Percentiles rank a stretch among this genome's conserved stretches.
These are phyloP conservation scores for Melanotaenia nigrans DNA, from an alignment of 2,797 vertebrate species.

Conservation along the genomic window DNA sequence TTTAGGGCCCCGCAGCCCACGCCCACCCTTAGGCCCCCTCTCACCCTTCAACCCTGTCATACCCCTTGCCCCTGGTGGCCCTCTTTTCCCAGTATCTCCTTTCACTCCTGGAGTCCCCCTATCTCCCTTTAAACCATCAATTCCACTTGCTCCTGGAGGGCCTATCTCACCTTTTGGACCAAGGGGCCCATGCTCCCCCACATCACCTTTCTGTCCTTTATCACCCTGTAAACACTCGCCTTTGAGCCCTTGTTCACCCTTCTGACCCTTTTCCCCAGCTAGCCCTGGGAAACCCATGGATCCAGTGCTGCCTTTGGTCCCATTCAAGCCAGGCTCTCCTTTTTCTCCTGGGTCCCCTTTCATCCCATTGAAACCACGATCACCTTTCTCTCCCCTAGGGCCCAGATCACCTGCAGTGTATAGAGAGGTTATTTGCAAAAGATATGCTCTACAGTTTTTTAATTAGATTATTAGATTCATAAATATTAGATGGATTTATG, in stretches of 20 bases:
- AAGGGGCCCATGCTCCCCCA: constrained; percentile 82
- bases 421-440: constrained; percentile 18
- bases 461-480: background rate
- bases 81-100: constrained; percentile 84
- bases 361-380: constrained; percentile 74
- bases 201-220: constrained; percentile 87
- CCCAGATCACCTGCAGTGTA: constrained; percentile 82
- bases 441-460: background rate
- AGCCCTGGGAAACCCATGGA: constrained; percentile 87
- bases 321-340: constrained; percentile 81
- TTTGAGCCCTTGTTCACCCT: constrained; percentile 82
- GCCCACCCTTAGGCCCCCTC: constrained; percentile 86
- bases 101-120: constrained; percentile 86
- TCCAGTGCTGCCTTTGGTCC: constrained; percentile 85
- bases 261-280: constrained; percentile 86
- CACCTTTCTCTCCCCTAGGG: constrained; percentile 79
- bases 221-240: constrained; percentile 82
- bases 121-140: constrained; percentile 80
- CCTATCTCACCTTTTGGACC: constrained; percentile 88
- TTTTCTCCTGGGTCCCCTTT: constrained; percentile 82
- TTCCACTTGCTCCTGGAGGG: constrained; percentile 79
- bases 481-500: background rate
- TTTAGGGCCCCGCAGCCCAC: constrained; percentile 86
- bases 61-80: constrained; percentile 85
- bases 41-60: constrained; percentile 84